phyloP scores from a whole-genome alignment of 2,797 vertebrate genomes.

The Rhinichthys osculus region DNA sequence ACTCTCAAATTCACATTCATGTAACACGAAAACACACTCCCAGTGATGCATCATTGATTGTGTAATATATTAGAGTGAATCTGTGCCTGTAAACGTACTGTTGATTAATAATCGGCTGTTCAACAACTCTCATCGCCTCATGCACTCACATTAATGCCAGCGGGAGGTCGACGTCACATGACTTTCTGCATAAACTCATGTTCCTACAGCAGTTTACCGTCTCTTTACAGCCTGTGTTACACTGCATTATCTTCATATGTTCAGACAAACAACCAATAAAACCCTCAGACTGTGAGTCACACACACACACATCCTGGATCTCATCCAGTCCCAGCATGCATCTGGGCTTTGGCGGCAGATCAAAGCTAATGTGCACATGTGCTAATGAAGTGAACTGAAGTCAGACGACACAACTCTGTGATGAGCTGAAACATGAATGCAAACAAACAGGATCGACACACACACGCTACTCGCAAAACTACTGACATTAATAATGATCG shows the following conservation, averaged over 20 bases:
- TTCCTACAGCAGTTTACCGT: not conserved
- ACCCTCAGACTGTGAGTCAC: not conserved
- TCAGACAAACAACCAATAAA: not conserved
- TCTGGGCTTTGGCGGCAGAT: conserved; percentile 9
- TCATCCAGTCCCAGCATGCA: conserved; percentile 39
- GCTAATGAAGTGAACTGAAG: conserved; percentile 25
- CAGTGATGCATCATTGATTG: not conserved
- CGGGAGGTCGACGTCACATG: not conserved
- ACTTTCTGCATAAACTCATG: not conserved
- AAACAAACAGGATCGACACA: not conserved
- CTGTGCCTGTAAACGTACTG: not conserved
- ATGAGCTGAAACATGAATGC: conserved; percentile 2
- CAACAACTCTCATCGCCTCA: not conserved
- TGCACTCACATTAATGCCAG: not conserved
- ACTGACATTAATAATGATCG: no score
- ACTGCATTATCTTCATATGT: not conserved
- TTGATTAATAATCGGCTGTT: not conserved
- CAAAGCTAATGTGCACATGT: conserved; percentile 22
- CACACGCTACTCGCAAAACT: not conserved
- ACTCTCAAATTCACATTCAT: not conserved
- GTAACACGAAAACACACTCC: not conserved
- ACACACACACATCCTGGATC: conserved; percentile 4
- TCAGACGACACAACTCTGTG: conserved; percentile 15
- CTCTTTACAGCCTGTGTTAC: not conserved
- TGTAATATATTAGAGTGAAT: no score